phyloP scores from a whole-genome alignment of 2,113 vertebrate genomes.

The Calonectris borealis region DNA sequence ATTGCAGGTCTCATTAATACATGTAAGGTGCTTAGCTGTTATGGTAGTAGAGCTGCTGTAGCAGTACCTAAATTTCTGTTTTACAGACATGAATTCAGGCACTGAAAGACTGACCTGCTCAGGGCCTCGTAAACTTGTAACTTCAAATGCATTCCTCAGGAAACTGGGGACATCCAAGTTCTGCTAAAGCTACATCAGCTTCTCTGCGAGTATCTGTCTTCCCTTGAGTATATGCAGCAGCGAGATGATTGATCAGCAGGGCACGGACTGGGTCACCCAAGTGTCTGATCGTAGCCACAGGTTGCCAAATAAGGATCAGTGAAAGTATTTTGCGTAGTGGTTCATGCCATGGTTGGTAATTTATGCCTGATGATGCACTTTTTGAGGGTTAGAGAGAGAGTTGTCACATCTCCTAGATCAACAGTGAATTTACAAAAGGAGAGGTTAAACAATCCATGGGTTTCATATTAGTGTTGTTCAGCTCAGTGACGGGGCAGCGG shows the following conservation, averaged over 20 bases:
- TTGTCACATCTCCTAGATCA: neutral
- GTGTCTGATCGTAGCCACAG: neutral
- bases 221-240: neutral
- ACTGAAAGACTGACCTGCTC: neutral
- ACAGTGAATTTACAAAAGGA: neutral
- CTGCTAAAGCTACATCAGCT: neutral
- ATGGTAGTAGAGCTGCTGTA: neutral
- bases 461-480: accelerated
- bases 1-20: neutral
- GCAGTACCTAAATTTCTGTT: neutral
- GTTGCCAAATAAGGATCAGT: neutral
- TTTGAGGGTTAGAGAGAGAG: neutral
- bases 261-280: neutral
- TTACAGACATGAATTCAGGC: neutral
- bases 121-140: neutral
- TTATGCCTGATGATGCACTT: neutral
- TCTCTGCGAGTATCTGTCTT: neutral
- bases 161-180: neutral
- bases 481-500: neutral
- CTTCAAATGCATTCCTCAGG: neutral
- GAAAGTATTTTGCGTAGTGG: neutral
- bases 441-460: neutral
- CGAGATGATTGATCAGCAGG: accelerated
- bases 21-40: neutral
- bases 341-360: neutral